Percentiles rank a stretch among this genome's conserved stretches.
Conservation (phyloP, 2,888 invertebrate genomes). For the Amorpha juglandis region DNA sequence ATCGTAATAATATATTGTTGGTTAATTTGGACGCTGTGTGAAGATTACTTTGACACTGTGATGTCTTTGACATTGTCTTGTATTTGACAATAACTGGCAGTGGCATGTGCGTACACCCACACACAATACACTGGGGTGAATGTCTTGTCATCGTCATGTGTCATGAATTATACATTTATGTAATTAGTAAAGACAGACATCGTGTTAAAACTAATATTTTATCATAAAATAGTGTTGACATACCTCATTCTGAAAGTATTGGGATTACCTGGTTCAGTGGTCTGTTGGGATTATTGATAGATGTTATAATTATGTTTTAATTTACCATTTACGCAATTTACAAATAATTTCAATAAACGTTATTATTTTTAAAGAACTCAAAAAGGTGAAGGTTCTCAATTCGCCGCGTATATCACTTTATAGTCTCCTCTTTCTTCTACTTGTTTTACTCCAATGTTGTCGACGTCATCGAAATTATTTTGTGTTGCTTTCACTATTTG, state of each 20-base stretch:
- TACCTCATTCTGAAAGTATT: not conserved
- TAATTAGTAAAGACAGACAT: not conserved
- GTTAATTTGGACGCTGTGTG: constrained; percentile 1
- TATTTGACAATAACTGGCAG: constrained; percentile 13
- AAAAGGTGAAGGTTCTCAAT: no score
- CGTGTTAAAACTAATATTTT: constrained; percentile 3
- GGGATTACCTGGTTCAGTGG: not conserved
- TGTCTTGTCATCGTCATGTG: constrained; percentile 10
- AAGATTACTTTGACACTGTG: constrained; percentile 12
- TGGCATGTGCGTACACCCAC: constrained; percentile 8
- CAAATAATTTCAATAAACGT: no score
- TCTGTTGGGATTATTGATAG: not conserved
- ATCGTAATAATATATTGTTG: constrained; percentile 2
- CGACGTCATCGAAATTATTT: no score
- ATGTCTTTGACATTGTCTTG: constrained; percentile 21
- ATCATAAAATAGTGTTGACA: not conserved
- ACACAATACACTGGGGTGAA: constrained; percentile 19
- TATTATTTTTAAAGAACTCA: no score
- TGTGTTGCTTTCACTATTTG: not conserved
- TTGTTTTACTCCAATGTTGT: no score
- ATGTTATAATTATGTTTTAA: no score
- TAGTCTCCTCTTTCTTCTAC: no score
- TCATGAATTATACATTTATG: not conserved
- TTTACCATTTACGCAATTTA: no score
- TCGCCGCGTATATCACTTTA: no score